Evolutionary conservation across 2,113 vertebrate species (phyloP), one percentile per base, ranked within the genome.

Genomic region (Pantherophis guttatus): DNA sequence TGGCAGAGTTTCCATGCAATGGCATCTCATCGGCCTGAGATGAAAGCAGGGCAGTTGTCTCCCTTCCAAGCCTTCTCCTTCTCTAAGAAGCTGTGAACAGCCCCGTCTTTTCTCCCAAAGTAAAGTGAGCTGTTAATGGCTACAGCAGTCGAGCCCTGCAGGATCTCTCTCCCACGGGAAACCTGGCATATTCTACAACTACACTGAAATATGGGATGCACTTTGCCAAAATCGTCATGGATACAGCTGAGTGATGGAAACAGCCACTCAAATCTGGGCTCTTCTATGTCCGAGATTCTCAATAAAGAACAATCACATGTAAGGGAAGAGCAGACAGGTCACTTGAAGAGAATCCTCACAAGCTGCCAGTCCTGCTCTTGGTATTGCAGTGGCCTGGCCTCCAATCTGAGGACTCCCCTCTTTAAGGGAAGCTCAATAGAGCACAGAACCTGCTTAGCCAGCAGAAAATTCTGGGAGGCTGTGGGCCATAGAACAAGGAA

Each of bases 1-100:
- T 96, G 93, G 88, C 9, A 23, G 92, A 48, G 44, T 91, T 92
- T 85, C 95, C 92, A 93, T 93, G 54, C 94, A 94, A 54, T 3
- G n/a, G 33, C 12, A 3, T 52, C 57, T 87, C 19, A 8, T 57
- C 26, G 8, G 86, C 54, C 12, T 12, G 87, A 21, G 39, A 13
- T 23, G 59, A 58, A 50, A 92, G 92, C 52, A 29, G n/a, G 23
- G 5, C 75, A n/a, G 29, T 19, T 19, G 10, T 33, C 39, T 11
- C 23, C 54, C 58, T 88, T 70, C 48, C 94, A 23, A 87, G 21
- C 87, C 0, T 33, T 91, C 58, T 92, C 81, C 33, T 86, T 91
- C 70, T 53, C 75, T 39, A 13, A 59, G 33, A 57, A 58, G n/a
- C 52, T 7, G 65, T n/a, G 53, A 65, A 55, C 65, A 94, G 86